Conservation (phyloP, 53 echinoderm and acorn worm genomes). For the Hippasteria phrygiana region DNA sequence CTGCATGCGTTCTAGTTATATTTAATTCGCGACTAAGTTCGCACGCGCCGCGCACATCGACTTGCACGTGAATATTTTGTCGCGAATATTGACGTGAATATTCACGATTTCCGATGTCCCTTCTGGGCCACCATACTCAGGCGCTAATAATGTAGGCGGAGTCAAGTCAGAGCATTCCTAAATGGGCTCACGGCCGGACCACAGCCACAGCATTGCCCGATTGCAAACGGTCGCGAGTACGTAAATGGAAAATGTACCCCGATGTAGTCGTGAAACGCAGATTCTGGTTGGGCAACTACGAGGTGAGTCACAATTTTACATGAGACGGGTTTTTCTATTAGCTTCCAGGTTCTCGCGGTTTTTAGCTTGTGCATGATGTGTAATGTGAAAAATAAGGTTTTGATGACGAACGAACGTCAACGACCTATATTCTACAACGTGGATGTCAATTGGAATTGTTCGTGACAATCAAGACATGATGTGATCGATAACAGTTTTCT, state of each 20-base stretch:
- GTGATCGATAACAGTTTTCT: too few relatives aligned
- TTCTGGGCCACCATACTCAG: too few relatives aligned
- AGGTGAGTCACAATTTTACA: constrained; percentile 27
- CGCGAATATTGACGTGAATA: not conserved
- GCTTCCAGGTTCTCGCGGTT: constrained; percentile 18
- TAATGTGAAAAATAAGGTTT: not conserved
- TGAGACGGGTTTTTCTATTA: constrained; percentile 33
- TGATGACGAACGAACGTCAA: too few relatives aligned
- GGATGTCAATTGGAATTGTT: not conserved
- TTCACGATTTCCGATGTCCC: too few relatives aligned
- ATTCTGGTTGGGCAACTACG: constrained; percentile 22
- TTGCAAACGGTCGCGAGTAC: constrained; percentile 9
- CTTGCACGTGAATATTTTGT: too few relatives aligned
- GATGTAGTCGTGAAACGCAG: not conserved
- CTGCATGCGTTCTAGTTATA: too few relatives aligned
- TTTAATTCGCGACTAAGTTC: too few relatives aligned
- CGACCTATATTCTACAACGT: too few relatives aligned
- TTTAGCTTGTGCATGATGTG: not conserved
- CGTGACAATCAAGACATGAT: too few relatives aligned
- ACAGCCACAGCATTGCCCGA: not conserved
- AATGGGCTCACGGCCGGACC: not conserved
- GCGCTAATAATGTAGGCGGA: too few relatives aligned
- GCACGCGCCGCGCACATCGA: too few relatives aligned
- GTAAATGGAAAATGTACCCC: not conserved
- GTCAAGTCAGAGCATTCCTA: not conserved